Conservation (phyloP, 2,113 vertebrate species). For the Todiramphus saurophagus region DNA sequence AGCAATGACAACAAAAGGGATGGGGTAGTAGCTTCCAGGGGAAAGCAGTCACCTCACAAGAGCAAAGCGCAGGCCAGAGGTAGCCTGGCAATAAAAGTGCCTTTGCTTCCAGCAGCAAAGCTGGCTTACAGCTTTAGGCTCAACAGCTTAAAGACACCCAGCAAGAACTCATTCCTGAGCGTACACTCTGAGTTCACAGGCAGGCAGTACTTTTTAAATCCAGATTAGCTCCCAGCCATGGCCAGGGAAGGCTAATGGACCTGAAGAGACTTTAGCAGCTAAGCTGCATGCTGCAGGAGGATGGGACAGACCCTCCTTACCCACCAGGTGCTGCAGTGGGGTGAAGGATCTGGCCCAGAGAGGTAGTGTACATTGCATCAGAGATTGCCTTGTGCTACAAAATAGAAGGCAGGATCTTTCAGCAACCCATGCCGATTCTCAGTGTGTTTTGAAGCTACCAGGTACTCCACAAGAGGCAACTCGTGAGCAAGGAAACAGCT, state of each 20-base stretch:
- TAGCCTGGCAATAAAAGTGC: neutral
- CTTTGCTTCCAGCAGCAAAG: neutral
- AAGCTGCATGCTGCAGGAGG: neutral
- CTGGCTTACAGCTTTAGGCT: neutral
- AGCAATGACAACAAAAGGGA: accelerated
- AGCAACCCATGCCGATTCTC: neutral
- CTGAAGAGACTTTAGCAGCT: neutral
- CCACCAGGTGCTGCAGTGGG: accelerated
- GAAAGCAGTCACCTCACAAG: neutral
- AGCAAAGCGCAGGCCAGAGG: neutral
- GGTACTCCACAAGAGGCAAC: neutral
- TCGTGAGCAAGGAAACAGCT: neutral
- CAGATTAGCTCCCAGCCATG: neutral
- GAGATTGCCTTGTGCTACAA: neutral
- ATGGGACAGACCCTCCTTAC: neutral
- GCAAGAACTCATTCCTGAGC: neutral
- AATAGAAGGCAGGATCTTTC: neutral
- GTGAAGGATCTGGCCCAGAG: neutral
- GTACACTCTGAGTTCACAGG: neutral
- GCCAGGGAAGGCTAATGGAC: neutral
- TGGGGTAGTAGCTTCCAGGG: neutral
- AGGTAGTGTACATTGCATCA: neutral
- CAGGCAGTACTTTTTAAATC: neutral
- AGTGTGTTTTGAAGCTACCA: neutral
- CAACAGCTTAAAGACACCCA: neutral